Evolutionary conservation across 2,888 invertebrate species (phyloP), one percentile per base, ranked within the genome.

Genomic region (Portevinia maculata): DNA sequence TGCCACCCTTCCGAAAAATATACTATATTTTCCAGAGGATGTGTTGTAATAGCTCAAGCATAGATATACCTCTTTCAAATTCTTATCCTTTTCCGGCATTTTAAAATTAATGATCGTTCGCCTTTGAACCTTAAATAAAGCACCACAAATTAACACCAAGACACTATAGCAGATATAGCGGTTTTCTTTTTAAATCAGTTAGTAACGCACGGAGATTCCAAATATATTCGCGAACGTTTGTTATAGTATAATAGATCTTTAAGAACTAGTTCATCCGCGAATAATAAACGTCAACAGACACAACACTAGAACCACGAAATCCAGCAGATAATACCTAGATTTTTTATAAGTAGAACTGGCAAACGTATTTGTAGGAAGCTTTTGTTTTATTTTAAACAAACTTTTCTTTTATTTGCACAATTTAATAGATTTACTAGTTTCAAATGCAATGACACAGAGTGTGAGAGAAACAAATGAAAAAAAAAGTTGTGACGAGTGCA

Each of bases 21-120:
- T n/a, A 44, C 30, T 48, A 21, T 39, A 53, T 62, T 39, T 28
- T 17, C 46, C 7, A 62, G 48, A 55, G 76, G 53, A 69, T 46
- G 13, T 53, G 60, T 19, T 52, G 37, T 53, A 69, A 39, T 59
- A 57, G 30, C 50, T 15, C 13, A 17, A 37, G 28, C 21, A 74
- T 70, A n/a, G n/a, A n/a, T n/a, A 59, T 81, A 81, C 75, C 81
- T 60, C 53, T 19, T 53, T 55, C 24, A n/a, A 55, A 48, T 9
- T 21, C 19, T 4, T 44, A 44, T 70, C 81, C 70, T 60, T 81
- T 34, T 81, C 70, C 70, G 70, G 75, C 81, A 81, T 81, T 59
- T 64, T 75, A 9, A 60, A 71, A 17, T 15, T 39, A 57, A 57
- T 53, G 39, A 73, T 73, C 65, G 34, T 75, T 48, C 52, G 8